These are phyloP conservation scores for Epizoanthus ramosus DNA, from an alignment of 92 coral and sea anemone species.

Conservation along the genomic window DNA sequence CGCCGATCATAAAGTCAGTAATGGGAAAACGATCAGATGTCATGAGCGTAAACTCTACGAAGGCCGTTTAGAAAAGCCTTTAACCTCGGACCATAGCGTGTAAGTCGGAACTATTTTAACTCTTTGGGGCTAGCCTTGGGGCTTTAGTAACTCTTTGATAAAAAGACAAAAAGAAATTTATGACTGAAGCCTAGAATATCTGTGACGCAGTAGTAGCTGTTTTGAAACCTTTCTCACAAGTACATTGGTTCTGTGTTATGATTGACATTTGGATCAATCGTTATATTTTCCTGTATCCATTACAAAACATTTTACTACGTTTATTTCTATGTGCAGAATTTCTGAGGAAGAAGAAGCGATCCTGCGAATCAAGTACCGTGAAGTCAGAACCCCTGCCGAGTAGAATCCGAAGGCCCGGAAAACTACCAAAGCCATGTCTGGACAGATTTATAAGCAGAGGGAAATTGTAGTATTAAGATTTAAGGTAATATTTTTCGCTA, in stretches of 20 bases:
- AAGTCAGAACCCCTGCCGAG: conserved; percentile 27
- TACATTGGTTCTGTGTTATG: not conserved
- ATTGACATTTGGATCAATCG: not conserved
- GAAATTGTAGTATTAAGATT: conserved; percentile 3
- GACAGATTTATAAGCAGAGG: conserved; percentile 19
- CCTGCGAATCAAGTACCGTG: conserved; percentile 1
- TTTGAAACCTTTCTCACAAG: not conserved
- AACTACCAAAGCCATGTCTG: conserved; percentile 18
- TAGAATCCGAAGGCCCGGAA: not conserved
- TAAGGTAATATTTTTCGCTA: conserved; percentile 5
- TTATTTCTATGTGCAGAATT: conserved; percentile 13
- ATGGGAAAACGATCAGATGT: conserved; percentile 12
- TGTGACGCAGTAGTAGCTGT: conserved; percentile 5
- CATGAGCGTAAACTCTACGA: not conserved
- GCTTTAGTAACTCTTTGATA: too few relatives aligned
- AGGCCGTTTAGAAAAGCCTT: not conserved
- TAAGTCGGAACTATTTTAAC: too few relatives aligned
- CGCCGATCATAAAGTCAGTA: not conserved
- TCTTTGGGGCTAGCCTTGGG: too few relatives aligned
- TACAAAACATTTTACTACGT: not conserved
- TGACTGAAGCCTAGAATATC: not conserved
- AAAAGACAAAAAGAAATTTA: not conserved
- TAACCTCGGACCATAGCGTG: not conserved
- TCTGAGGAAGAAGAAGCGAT: conserved; percentile 19
- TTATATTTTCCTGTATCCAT: not conserved